Percentiles rank a stretch among this genome's conserved stretches.
phyloP scores from a whole-genome alignment of 2,888 invertebrate species.

The Ceraclea dissimilis region DNA sequence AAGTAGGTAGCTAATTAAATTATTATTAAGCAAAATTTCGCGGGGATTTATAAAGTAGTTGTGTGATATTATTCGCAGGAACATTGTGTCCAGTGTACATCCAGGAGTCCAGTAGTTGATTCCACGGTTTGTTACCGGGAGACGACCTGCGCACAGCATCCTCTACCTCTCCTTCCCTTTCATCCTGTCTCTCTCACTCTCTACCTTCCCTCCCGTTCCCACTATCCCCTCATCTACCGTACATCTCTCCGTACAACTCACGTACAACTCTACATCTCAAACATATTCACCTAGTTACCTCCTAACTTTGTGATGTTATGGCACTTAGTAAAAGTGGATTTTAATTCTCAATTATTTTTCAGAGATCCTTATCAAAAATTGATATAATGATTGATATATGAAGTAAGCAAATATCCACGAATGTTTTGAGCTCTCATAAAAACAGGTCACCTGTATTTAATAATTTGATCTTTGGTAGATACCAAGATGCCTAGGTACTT shows the following conservation, averaged over 20 bases:
- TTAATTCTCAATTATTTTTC: no score
- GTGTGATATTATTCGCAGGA: neutral
- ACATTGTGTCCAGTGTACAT: neutral
- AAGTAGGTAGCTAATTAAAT: no score
- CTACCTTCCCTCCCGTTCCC: constrained; percentile 39
- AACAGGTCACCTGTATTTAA: no score
- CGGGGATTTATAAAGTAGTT: no score
- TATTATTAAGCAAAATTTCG: no score
- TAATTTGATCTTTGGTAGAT: no score
- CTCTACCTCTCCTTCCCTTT: constrained; percentile 36
- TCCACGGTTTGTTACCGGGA: constrained; percentile 5
- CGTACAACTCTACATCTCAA: neutral
- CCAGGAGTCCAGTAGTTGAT: neutral
- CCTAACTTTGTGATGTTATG: neutral
- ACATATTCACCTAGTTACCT: neutral
- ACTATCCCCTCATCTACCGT: constrained; percentile 10
- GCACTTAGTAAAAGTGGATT: neutral
- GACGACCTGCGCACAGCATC: constrained; percentile 25
- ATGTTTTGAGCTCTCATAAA: no score
- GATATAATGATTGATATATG: no score
- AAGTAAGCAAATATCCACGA: no score
- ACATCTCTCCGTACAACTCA: constrained; percentile 21
- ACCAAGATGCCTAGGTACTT: no score
- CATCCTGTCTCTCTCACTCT: constrained; percentile 32
- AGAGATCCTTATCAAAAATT: no score